These are phyloP conservation scores for Alloscopus bannaensis DNA, from an alignment of 2,888 invertebrate species.

Conservation along the genomic window DNA sequence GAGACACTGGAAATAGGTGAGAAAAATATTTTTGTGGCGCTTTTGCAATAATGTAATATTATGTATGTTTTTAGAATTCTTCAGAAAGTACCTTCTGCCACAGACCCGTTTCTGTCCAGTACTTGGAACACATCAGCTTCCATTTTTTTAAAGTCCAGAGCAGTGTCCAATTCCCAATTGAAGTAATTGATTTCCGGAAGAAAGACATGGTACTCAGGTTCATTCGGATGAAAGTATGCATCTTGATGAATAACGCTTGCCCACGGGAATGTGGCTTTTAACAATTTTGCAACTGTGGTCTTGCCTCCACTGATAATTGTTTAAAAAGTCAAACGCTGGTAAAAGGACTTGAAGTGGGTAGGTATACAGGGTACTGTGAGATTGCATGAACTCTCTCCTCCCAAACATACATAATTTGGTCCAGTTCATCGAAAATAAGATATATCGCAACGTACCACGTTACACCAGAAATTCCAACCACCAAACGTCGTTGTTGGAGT, in stretches of 20 bases:
- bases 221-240: slow-evolving; percentile 57
- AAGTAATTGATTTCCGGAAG: slow-evolving; percentile 53
- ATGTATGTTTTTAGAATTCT: background rate
- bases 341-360: background rate
- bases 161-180: slow-evolving; percentile 62
- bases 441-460: slow-evolving; percentile 15
- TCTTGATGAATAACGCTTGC: slow-evolving; percentile 61
- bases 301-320: slow-evolving; percentile 89
- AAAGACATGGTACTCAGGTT: slow-evolving; percentile 53
- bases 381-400: too few species aligned
- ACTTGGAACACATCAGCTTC: slow-evolving; percentile 49
- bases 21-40: background rate
- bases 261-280: slow-evolving; percentile 62
- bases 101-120: background rate
- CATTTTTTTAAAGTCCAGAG: slow-evolving; percentile 58
- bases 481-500: background rate
- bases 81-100: background rate
- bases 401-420: too few species aligned
- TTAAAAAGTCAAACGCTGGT: too few species aligned
- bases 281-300: slow-evolving; percentile 81
- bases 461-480: slow-evolving; percentile 33
- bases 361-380: background rate
- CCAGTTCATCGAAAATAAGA: too few species aligned
- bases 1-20: background rate
- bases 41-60: background rate